A percentile compares a stretch with the other conserved stretches of the same genome.
These are phyloP conservation scores for Phocides pigmalion DNA, from an alignment of 1,140 invertebrate genomes.

Conservation along the genomic window DNA sequence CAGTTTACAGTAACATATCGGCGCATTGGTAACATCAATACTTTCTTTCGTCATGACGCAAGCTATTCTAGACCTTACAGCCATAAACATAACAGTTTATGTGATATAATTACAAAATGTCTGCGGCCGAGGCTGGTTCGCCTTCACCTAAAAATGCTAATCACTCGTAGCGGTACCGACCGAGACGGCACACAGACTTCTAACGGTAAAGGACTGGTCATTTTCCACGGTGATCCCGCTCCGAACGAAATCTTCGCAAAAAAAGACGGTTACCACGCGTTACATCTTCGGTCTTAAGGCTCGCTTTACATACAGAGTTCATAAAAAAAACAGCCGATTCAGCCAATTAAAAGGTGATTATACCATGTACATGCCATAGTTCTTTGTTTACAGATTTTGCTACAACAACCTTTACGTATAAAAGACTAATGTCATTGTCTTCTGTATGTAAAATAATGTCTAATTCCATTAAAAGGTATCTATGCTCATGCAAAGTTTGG, in stretches of 20 bases:
- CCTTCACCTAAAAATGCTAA: conserved; percentile 74
- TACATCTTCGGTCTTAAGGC: neutral
- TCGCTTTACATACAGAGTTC: neutral
- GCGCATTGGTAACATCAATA: conserved; percentile 26
- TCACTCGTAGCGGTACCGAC: conserved; percentile 50
- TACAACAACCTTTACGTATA: too few species aligned
- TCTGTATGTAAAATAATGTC: too few species aligned
- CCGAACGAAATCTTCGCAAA: conserved; percentile 8
- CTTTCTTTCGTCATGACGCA: conserved; percentile 27
- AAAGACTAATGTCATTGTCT: too few species aligned
- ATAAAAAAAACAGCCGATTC: too few species aligned
- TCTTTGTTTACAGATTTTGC: too few species aligned
- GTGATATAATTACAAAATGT: conserved; percentile 44
- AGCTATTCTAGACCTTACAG: conserved; percentile 30
- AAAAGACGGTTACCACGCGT: neutral
- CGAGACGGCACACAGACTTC: conserved; percentile 41
- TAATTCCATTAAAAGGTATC: too few species aligned
- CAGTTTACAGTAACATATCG: neutral
- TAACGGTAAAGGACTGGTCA: conserved; percentile 62
- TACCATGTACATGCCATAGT: too few species aligned
- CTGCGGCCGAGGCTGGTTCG: conserved; percentile 42
- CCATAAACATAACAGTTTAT: conserved; percentile 24
- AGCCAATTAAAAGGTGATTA: too few species aligned
- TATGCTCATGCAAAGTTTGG: too few species aligned
- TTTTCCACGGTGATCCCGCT: conserved; percentile 5